Base-by-base conservation (phyloP, 2,113 vertebrate species). In the Pogonocichla stellata region DNA sequence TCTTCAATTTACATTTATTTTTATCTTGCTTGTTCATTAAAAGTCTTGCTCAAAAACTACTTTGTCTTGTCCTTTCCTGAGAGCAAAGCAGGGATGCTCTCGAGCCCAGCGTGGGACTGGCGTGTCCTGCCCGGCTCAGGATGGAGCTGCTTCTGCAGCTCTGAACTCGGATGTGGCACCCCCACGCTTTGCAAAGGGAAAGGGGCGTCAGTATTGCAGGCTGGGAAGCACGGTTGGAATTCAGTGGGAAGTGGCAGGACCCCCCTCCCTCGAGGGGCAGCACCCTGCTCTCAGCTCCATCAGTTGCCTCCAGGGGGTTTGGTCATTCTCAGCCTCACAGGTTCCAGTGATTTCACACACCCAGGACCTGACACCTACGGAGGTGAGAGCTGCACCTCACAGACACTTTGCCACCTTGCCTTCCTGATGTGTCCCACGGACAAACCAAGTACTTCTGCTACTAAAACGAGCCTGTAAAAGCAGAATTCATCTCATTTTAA, bases 1-100 rank as follows among this genome's bases (percentile, higher is more conserved):
- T 96, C 94, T 94, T 90, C 92, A 78, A 93, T 91, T 95, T 96
- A 81, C 80, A 95, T 95, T 95, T 95, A 97, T 96, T 97, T 96
- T 97, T 95, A 95, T 96, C 92, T 96, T 45, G 61, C 91, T 87
- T 17, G 16, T 64, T 92, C 83, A 81, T 62, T 75, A 77, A 45
- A 87, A 94, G 62, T 60, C 58, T 24, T 53, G 69, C 36, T 89
- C 84, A 78, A 72, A 87, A 91, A 14, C 48, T 31, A 47, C 80
- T 93, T 80, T 81, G 83, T 60, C 93, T 89, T 54, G 60, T 71
- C 81, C 56, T 83, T 69, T 65, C 72, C 54, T 28, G 50, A 58
- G 50, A 80, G 85, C 71, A 79, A 77, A 86, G 67, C 2, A 0
- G 19, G 40, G 67, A 25, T 19, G 24, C 2, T 47, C 45, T 17